Conservation (phyloP, 2,113 vertebrate species). For the Carollia perspicillata region DNA sequence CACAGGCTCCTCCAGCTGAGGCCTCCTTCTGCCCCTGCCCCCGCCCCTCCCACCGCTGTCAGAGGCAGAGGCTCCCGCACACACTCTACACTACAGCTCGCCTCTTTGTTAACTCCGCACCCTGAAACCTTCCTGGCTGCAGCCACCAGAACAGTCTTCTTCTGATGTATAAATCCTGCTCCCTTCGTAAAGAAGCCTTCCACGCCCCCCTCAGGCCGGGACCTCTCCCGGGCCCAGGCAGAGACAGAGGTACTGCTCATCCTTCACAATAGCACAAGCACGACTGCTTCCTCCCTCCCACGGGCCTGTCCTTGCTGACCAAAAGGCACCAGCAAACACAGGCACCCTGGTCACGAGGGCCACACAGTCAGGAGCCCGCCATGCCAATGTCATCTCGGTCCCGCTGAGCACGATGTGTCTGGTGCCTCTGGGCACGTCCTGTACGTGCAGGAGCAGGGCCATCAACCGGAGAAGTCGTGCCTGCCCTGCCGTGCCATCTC, state of each 20-base stretch:
- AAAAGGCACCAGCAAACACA: not conserved
- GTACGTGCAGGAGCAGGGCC: not conserved
- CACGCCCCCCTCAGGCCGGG: not conserved
- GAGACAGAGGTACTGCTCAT: not conserved
- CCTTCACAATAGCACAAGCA: not conserved
- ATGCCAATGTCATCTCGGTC: rapidly evolving
- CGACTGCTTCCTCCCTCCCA: not conserved
- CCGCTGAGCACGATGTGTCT: not conserved
- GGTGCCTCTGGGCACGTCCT: not conserved
- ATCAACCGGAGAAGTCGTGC: not conserved
- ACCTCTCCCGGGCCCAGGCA: not conserved
- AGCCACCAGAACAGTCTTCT: not conserved
- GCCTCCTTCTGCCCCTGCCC: not conserved
- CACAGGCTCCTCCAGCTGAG: not conserved
- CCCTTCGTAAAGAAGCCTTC: not conserved
- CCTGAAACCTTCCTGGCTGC: not conserved
- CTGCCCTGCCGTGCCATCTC: not conserved
- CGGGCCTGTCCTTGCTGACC: not conserved
- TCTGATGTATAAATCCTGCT: not conserved
- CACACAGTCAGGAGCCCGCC: not conserved
- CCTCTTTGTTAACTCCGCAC: not conserved
- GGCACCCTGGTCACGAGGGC: rapidly evolving
- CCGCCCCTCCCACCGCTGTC: not conserved
- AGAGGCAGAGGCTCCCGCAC: rapidly evolving
- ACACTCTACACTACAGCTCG: no score